Evolutionary conservation across 2,797 vertebrate species (phyloP).

Genomic region (Lagorchestes hirsutus): DNA sequence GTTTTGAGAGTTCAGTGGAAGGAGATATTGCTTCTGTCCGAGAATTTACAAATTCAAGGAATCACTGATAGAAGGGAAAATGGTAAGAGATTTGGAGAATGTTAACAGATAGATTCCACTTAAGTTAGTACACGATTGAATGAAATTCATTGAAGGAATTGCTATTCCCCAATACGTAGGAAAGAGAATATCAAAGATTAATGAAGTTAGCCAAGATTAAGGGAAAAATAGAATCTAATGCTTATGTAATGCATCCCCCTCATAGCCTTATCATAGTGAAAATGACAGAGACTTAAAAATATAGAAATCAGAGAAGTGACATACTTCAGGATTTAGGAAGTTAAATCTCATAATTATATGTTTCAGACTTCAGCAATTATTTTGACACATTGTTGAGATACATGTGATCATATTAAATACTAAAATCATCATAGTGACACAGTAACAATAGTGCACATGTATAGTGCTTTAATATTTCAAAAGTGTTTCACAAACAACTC

Average conservation of each 20-base stretch:
- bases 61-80: conserved; percentile 14
- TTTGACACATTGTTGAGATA: not conserved
- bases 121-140: not conserved
- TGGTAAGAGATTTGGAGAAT: not conserved
- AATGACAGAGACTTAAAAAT: not conserved
- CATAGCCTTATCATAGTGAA: not conserved
- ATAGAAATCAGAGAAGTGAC: not conserved
- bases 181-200: not conserved
- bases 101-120: not conserved
- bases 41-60: not conserved
- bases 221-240: not conserved
- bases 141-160: not conserved
- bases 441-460: not conserved
- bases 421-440: not conserved
- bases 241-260: not conserved
- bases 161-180: not conserved
- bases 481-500: not conserved
- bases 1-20: not conserved
- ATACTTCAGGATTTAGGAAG: not conserved
- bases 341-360: not conserved
- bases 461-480: not conserved
- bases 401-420: not conserved
- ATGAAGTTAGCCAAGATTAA: not conserved
- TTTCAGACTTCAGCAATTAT: not conserved
- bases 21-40: not conserved